phyloP scores from a whole-genome alignment of 2,888 invertebrate species.

The Caenorhabditis wallacei region DNA sequence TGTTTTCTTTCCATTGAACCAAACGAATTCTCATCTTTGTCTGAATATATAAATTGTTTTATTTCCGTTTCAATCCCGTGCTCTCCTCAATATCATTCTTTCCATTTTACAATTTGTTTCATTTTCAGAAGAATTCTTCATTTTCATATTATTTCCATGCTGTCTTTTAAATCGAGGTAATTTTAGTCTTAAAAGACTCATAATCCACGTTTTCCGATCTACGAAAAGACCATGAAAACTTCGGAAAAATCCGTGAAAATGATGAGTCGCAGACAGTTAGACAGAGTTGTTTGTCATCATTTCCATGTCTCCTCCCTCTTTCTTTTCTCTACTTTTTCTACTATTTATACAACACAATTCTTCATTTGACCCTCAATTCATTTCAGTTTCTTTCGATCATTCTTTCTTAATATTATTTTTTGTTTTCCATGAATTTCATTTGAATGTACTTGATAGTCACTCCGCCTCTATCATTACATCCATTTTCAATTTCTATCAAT shows the following conservation, averaged over 20 bases:
- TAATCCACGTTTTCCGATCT: neutral
- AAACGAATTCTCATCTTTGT: neutral
- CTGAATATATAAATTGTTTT: neutral
- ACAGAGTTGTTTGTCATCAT: conserved; percentile 23
- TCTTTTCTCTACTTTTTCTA: neutral
- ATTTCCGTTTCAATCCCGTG: too few relatives aligned
- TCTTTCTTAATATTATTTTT: neutral
- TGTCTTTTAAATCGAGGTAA: conserved; percentile 14
- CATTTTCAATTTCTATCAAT: conserved; percentile 19
- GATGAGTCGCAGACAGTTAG: conserved; percentile 17
- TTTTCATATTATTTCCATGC: conserved; percentile 1
- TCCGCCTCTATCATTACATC: neutral
- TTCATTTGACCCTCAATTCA: conserved; percentile 3
- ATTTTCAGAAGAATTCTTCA: conserved; percentile 2
- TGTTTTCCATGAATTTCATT: too few relatives aligned
- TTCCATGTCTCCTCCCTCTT: conserved; percentile 21
- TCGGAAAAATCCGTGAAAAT: neutral
- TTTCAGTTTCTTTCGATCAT: neutral
- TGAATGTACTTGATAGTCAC: too few relatives aligned
- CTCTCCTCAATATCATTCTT: too few relatives aligned
- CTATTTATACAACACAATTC: conserved; percentile 29
- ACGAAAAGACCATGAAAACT: neutral
- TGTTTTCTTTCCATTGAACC: neutral
- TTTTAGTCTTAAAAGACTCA: neutral
- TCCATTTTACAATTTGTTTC: neutral